phyloP scores from a whole-genome alignment of 2,888 invertebrate species.

The Acrocyrtus sp. region DNA sequence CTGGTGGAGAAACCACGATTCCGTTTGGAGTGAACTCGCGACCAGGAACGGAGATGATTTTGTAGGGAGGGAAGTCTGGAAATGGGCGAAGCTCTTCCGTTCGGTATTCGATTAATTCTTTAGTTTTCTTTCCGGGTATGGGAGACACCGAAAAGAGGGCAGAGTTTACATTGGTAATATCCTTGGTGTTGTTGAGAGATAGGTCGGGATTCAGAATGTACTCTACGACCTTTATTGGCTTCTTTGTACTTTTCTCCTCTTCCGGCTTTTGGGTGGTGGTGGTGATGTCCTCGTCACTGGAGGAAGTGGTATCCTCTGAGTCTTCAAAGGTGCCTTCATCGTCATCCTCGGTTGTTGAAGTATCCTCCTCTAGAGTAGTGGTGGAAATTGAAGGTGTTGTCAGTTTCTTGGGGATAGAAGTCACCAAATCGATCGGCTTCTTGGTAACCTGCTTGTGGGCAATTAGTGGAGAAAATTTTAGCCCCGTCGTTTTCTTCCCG shows the following conservation, averaged over 20 bases:
- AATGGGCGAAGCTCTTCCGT: slow-evolving; percentile 42
- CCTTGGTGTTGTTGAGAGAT: slow-evolving; percentile 28
- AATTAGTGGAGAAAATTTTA: slow-evolving; percentile 22
- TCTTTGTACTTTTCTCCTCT: not conserved
- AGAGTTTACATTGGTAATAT: slow-evolving; percentile 4
- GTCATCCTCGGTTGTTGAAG: not conserved
- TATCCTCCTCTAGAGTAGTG: not conserved
- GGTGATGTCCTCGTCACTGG: not conserved
- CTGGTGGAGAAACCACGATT: not conserved
- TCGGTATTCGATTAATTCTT: slow-evolving; percentile 33
- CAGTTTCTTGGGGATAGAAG: slow-evolving; percentile 1
- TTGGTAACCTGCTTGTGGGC: no score
- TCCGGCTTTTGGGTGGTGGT: not conserved
- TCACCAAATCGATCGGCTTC: not conserved
- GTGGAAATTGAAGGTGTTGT: not conserved
- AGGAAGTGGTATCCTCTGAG: slow-evolving; percentile 2
- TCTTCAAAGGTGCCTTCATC: not conserved
- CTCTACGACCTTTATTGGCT: slow-evolving; percentile 24
- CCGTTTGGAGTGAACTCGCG: slow-evolving; percentile 19
- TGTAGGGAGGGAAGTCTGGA: slow-evolving; percentile 26
- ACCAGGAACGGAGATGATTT: slow-evolving; percentile 32
- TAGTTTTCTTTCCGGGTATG: not conserved
- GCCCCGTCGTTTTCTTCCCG: not conserved
- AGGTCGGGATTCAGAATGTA: slow-evolving; percentile 33
- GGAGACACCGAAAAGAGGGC: not conserved